A percentile compares a stretch with the other conserved stretches of the same genome.
Conservation (phyloP, 2,888 invertebrate species). For the Saturnia japonica region DNA sequence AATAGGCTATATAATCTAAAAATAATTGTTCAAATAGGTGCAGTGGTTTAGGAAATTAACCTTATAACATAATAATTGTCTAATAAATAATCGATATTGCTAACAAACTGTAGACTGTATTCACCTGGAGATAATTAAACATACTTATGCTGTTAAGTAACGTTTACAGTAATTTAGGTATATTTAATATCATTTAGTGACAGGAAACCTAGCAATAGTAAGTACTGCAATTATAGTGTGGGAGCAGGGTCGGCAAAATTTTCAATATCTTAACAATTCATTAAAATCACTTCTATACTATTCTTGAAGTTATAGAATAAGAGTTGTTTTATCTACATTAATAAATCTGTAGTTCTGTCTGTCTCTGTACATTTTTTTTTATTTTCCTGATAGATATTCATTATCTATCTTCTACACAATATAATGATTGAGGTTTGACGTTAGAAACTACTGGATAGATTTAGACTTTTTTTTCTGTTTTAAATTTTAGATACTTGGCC, state of each 20-base stretch:
- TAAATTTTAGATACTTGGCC: too few relatives aligned
- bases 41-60: too few relatives aligned
- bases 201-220: constrained; percentile 64
- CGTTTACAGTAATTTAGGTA: constrained; percentile 46
- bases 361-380: too few relatives aligned
- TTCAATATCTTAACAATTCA: background rate
- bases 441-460: too few relatives aligned
- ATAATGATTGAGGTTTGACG: too few relatives aligned
- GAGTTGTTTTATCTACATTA: background rate
- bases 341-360: background rate
- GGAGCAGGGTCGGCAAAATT: constrained; percentile 33
- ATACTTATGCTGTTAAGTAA: constrained; percentile 66
- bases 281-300: background rate
- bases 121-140: constrained; percentile 51
- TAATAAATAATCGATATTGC: background rate
- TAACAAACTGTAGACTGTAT: constrained; percentile 30
- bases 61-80: too few relatives aligned
- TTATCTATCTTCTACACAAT: too few relatives aligned
- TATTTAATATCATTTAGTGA: constrained; percentile 72
- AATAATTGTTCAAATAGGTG: too few relatives aligned
- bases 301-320: background rate
- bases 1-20: too few relatives aligned
- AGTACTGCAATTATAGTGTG: constrained; percentile 49
- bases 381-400: too few relatives aligned
- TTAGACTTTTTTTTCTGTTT: too few relatives aligned